phyloP scores from a whole-genome alignment of 2,113 vertebrate species.

The Dendrocopos noguchii region DNA sequence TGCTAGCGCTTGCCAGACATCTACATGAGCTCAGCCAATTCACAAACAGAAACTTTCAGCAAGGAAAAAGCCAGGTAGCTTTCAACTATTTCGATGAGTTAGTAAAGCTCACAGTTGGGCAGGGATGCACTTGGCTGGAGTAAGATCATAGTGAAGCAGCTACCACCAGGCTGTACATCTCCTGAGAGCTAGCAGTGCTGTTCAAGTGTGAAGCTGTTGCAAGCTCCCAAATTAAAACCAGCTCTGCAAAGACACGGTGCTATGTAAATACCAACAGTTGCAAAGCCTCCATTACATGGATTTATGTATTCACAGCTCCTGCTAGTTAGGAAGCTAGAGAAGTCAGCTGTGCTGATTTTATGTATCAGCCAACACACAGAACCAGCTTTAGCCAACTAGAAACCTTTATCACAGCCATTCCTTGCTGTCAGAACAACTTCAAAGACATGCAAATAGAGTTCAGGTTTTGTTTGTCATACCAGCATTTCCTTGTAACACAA shows the following conservation, averaged over 20 bases:
- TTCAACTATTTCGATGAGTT: background rate
- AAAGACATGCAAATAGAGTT: background rate
- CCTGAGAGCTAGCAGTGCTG: background rate
- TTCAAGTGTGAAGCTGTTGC: background rate
- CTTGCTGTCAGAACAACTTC: background rate
- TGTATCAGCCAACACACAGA: background rate
- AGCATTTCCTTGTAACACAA: background rate
- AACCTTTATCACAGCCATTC: background rate
- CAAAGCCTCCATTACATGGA: background rate
- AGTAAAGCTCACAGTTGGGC: background rate
- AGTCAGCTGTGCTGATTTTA: background rate
- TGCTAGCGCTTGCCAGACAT: background rate
- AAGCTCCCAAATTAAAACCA: background rate
- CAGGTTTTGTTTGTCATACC: background rate
- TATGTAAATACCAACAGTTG: background rate
- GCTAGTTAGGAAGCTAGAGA: background rate
- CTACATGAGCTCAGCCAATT: background rate
- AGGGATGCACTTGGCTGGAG: background rate
- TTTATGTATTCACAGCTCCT: slow-evolving; percentile 6
- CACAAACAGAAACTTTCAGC: background rate
- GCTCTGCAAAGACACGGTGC: background rate
- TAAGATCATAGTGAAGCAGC: background rate
- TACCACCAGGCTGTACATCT: background rate
- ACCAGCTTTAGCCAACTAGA: background rate
- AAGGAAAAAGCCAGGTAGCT: background rate